Percentiles rank a stretch among this genome's conserved stretches.
phyloP scores from a whole-genome alignment of 2,888 invertebrate genomes.

The Cepaea hortensis region DNA sequence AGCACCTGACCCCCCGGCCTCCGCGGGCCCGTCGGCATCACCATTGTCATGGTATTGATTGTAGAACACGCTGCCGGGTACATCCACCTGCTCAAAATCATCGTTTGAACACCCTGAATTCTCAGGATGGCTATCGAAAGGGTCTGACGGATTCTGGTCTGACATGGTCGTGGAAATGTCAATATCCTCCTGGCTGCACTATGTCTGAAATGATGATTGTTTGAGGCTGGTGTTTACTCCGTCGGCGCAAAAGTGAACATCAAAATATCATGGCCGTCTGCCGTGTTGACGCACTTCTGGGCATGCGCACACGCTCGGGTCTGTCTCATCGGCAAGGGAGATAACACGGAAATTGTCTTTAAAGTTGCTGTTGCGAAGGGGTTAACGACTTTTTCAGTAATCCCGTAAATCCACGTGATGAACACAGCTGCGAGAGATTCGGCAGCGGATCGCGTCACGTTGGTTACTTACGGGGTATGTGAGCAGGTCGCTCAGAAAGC shows the following conservation, averaged over 20 bases:
- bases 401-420: too few relatives aligned
- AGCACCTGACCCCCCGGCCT: slow-evolving; percentile 16
- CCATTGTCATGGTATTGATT: slow-evolving; percentile 31
- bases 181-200: not conserved
- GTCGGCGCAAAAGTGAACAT: slow-evolving; percentile 4
- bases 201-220: too few relatives aligned
- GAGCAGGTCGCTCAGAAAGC: too few relatives aligned
- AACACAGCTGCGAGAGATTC: too few relatives aligned
- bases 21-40: slow-evolving; percentile 14
- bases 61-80: not conserved
- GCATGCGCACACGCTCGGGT: slow-evolving; percentile 46
- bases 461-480: too few relatives aligned
- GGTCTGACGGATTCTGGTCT: slow-evolving; percentile 38
- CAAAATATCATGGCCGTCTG: slow-evolving; percentile 55
- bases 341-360: too few relatives aligned
- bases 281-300: slow-evolving; percentile 50
- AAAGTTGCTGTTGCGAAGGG: too few relatives aligned
- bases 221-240: slow-evolving; percentile 11
- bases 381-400: too few relatives aligned
- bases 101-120: slow-evolving; percentile 52
- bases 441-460: too few relatives aligned
- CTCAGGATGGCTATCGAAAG: slow-evolving; percentile 52
- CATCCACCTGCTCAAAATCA: slow-evolving; percentile 54
- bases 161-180: slow-evolving; percentile 46
- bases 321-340: too few relatives aligned